Evolutionary conservation across 2,797 vertebrate species (phyloP).

Genomic region (Hemibagrus guttatus): DNA sequence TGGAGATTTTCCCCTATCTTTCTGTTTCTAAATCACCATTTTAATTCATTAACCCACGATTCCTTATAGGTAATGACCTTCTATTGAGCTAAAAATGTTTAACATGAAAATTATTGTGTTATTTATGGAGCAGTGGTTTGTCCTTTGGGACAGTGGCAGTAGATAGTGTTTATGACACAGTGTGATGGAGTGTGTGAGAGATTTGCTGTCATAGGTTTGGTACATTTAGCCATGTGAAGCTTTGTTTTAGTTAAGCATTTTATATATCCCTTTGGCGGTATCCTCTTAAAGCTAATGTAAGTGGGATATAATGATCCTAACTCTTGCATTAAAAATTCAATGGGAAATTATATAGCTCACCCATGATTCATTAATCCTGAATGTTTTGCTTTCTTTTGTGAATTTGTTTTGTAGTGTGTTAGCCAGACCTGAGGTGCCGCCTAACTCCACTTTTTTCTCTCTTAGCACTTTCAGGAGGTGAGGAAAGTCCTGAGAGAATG

Average conservation of each 20-base stretch:
- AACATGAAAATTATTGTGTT: not conserved
- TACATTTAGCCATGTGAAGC: not conserved
- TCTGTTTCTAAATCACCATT: not conserved
- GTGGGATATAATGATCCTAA: not conserved
- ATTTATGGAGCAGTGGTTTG: not conserved
- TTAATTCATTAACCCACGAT: not conserved
- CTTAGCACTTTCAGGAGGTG: constrained; percentile 56
- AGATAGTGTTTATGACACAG: not conserved
- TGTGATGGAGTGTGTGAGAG: not conserved
- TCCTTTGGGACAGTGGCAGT: not conserved
- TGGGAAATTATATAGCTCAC: not conserved
- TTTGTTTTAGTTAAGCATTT: not conserved
- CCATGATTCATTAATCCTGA: not conserved
- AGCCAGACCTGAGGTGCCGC: not conserved
- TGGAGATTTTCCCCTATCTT: not conserved
- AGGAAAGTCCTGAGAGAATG: constrained; percentile 83
- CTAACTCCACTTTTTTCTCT: constrained; percentile 35
- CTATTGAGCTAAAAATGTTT: not conserved
- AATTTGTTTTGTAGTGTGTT: not conserved
- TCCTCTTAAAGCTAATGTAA: not conserved
- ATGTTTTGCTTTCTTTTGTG: not conserved
- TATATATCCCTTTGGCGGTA: not conserved
- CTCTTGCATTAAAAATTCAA: not conserved
- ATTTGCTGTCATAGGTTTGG: not conserved
- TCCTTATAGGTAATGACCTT: too few species aligned